Conservation (phyloP, 1,140 invertebrate genomes). For the Mycetomoellerius zeteki region DNA sequence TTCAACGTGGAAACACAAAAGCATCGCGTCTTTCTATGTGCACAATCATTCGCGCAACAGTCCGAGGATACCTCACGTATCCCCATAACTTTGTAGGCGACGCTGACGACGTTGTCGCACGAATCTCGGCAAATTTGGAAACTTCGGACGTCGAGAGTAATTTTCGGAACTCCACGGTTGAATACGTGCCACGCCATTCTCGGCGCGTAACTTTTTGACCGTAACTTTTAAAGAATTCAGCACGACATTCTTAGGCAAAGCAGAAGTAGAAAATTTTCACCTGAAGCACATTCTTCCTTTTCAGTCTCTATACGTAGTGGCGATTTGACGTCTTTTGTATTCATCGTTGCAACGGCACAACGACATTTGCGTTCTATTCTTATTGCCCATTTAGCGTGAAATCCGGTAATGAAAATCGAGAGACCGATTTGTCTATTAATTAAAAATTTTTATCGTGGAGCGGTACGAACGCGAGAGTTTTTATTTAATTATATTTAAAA, state of each 20-base stretch:
- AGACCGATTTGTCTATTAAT: constrained; percentile 6
- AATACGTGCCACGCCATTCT: constrained; percentile 52
- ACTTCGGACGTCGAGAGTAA: constrained; percentile 60
- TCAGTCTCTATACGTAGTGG: background rate
- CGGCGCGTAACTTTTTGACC: constrained; percentile 53
- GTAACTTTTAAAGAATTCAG: constrained; percentile 64
- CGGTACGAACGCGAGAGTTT: background rate
- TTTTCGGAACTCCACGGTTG: constrained; percentile 51
- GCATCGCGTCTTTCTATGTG: background rate
- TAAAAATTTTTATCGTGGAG: background rate
- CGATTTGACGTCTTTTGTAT: constrained; percentile 34
- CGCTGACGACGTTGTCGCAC: constrained; percentile 27
- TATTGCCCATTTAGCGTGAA: constrained; percentile 1
- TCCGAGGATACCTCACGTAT: constrained; percentile 55
- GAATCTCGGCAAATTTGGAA: constrained; percentile 60
- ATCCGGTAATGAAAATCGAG: background rate
- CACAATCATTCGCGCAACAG: constrained; percentile 45
- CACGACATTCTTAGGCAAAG: constrained; percentile 57
- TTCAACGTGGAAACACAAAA: background rate
- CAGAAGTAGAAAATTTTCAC: constrained; percentile 45
- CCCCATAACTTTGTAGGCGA: constrained; percentile 42
- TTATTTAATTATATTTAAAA: constrained; percentile 12
- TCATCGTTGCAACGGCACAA: background rate
- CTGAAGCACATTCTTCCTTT: constrained; percentile 14
- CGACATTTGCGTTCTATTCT: constrained; percentile 21